Base-by-base conservation (phyloP, 2,113 vertebrate species). In the Onychostruthus taczanowskii region DNA sequence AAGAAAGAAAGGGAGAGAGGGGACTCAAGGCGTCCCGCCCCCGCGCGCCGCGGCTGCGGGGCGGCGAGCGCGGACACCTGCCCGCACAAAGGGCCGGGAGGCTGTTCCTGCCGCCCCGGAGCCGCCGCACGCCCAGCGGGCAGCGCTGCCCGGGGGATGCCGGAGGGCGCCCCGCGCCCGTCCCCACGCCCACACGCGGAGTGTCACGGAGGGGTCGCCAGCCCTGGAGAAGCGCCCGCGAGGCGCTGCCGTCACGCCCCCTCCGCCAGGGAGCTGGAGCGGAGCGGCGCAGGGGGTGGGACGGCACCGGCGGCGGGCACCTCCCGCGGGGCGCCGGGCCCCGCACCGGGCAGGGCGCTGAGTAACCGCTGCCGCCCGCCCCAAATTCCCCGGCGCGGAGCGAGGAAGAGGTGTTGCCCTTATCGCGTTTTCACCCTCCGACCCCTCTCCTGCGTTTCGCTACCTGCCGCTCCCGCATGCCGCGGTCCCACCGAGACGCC, bases 171-270 rank as follows among this genome's bases (percentile, higher is more conserved):
- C 33, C 22, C 73, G 18, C 1, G 22, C n/a, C 66, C 30, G 24
- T 56, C 37, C 81, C 81, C 28, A 55, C 75, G 85, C 85, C 53
- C 53, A 39, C 84, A 41, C 28, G 23, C 72, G 3, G 31, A 10
- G 75, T 43, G 79, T 67, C 31, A 41, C 75, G 47, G 59, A 73
- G 31, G 70, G 81, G 50, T 43, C 86, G 44, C 5, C 66, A 6
- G 22, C 59, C 39, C 44, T 5, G 47, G 20, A 9, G 86, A 13
- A 68, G 76, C 30, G 41, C 64, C 23, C 28, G 35, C 7, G 37
- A 50, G 56, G 64, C 64, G 41, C 89, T 22, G 53, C 61, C 39
- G 93, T 31, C 90, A 93, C 94, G 90, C 87, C 90, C 90, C 78
- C 90, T 90, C 73, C 61, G 55, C 72, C 55, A 2, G 15, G n/a